Conservation (phyloP, 2,113 vertebrate species). For the Hyla sarda region DNA sequence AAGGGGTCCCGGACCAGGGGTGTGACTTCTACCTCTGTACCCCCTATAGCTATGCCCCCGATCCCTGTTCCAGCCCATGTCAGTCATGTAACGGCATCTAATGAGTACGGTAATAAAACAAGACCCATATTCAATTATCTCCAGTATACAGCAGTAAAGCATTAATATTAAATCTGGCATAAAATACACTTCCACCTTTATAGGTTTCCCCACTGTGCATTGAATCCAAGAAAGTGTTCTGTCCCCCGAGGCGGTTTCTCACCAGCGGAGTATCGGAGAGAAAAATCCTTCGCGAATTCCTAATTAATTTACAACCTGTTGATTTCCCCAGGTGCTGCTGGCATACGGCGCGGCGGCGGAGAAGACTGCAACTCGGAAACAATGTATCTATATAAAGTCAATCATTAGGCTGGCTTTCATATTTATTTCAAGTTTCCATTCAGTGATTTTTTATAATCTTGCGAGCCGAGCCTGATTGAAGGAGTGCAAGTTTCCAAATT, state of each 20-base stretch:
- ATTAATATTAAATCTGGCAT: constrained; percentile 55
- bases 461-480: constrained; percentile 17
- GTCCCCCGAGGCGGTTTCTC: constrained; percentile 52
- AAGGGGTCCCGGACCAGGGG: background rate
- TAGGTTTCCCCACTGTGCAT: constrained; percentile 50
- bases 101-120: constrained; percentile 16
- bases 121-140: constrained; percentile 54
- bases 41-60: background rate
- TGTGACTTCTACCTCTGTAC: background rate
- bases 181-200: constrained; percentile 55
- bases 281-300: constrained; percentile 55
- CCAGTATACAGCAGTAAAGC: constrained; percentile 24
- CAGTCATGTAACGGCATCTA: constrained; percentile 1
- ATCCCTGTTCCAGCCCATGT: background rate
- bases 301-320: constrained; percentile 61
- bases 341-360: constrained; percentile 20
- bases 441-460: constrained; percentile 40
- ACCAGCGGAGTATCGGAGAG: constrained; percentile 52
- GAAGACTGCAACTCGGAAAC: constrained; percentile 30
- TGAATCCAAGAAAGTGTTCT: constrained; percentile 47
- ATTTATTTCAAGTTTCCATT: constrained; percentile 44
- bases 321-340: constrained; percentile 58
- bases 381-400: constrained; percentile 54
- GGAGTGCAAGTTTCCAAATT: constrained; percentile 20
- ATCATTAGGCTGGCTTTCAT: constrained; percentile 23